A percentile compares a stretch with the other conserved stretches of the same genome.
Conservation (phyloP, 2,113 vertebrate species). For the Zosterops pallidus region DNA sequence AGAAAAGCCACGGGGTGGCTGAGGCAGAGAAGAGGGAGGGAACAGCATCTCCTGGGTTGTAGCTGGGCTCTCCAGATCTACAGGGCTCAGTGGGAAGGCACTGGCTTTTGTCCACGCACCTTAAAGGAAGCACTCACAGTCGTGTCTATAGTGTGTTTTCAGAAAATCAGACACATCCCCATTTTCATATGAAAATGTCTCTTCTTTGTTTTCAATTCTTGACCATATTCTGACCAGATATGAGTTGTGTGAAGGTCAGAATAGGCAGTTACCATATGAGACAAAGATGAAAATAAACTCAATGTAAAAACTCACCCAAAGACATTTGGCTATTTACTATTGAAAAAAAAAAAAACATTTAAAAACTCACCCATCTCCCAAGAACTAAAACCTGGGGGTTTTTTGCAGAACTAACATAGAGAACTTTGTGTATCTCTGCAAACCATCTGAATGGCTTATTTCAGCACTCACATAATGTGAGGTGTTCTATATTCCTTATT, state of each 20-base stretch:
- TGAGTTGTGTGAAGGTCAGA: not conserved
- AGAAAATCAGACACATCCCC: not conserved
- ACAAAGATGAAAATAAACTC: not conserved
- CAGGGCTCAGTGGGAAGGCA: not conserved
- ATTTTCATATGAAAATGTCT: accelerated
- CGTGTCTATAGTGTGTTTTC: not conserved
- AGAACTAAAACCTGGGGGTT: not conserved
- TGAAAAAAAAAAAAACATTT: too few relatives aligned
- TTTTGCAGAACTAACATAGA: not conserved
- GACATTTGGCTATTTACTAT: too few relatives aligned
- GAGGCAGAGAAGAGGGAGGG: accelerated
- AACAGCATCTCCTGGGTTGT: not conserved
- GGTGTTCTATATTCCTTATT: not conserved
- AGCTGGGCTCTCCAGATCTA: too few relatives aligned
- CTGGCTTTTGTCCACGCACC: not conserved
- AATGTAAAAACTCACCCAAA: not conserved
- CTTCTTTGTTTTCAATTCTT: not conserved
- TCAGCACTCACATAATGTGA: not conserved
- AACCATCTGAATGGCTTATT: not conserved
- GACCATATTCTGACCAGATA: not conserved
- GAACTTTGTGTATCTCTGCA: not conserved
- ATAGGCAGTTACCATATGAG: not conserved
- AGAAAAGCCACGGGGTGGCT: not conserved
- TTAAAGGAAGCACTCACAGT: not conserved
- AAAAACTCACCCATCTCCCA: not conserved